Conservation (phyloP, 2,797 vertebrate species). For the Syngnathus rostellatus region DNA sequence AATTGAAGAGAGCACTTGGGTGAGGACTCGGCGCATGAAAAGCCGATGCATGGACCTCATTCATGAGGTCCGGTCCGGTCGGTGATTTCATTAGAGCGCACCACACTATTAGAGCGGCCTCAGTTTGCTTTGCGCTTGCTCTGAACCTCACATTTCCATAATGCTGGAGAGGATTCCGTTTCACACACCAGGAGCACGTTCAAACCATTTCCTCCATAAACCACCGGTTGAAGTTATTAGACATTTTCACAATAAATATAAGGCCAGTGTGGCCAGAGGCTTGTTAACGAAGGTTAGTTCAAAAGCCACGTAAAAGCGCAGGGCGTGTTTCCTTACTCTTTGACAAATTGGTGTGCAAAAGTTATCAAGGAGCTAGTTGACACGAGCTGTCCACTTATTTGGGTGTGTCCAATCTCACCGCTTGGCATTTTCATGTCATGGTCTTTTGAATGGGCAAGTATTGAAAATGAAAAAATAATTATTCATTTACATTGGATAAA, state of each 20-base stretch:
- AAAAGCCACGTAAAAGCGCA: constrained; percentile 32
- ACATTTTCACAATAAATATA: constrained; percentile 67
- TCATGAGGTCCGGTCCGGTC: constrained; percentile 59
- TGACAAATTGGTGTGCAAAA: neutral
- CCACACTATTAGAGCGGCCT: constrained; percentile 64
- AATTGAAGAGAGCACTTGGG: constrained; percentile 51
- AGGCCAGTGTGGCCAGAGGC: constrained; percentile 47
- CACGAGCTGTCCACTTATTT: neutral
- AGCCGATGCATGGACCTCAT: constrained; percentile 47
- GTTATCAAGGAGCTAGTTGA: neutral
- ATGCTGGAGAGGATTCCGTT: constrained; percentile 60
- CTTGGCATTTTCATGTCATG: neutral
- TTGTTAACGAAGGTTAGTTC: constrained; percentile 44
- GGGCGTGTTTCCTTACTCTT: constrained; percentile 11
- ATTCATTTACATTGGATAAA: too few species aligned
- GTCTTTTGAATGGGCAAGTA: neutral
- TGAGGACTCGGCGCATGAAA: constrained; percentile 53
- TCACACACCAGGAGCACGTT: constrained; percentile 51
- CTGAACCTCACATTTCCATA: constrained; percentile 63
- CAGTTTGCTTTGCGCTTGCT: constrained; percentile 62
- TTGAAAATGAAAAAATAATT: neutral
- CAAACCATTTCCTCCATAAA: constrained; percentile 65
- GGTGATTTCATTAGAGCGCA: constrained; percentile 69
- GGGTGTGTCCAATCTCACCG: neutral
- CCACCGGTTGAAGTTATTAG: constrained; percentile 61